A percentile compares a stretch with the other conserved stretches of the same genome.
phyloP scores from a whole-genome alignment of 2,888 invertebrate species.

The Melieria crassipennis region DNA sequence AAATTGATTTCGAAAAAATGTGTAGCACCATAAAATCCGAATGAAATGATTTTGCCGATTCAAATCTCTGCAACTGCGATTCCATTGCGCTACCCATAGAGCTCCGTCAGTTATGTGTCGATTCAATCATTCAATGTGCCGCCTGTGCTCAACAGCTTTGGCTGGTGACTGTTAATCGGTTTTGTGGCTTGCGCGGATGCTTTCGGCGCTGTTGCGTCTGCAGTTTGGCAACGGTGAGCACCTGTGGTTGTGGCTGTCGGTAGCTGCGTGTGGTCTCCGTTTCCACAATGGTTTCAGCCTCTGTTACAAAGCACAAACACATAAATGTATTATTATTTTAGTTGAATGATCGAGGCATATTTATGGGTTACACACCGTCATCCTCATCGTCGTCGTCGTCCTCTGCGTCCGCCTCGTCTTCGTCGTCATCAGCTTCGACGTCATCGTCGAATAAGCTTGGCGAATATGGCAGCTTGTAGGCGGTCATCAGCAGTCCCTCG shows the following conservation, averaged over 20 bases:
- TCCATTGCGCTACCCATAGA: too few species aligned
- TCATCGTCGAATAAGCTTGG: slow-evolving; percentile 55
- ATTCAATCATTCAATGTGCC: slow-evolving; percentile 8
- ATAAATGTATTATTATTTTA: too few species aligned
- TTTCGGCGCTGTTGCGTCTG: slow-evolving; percentile 61
- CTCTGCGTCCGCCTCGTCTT: slow-evolving; percentile 17
- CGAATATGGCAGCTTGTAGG: slow-evolving; percentile 60
- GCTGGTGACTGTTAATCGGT: slow-evolving; percentile 34
- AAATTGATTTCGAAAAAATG: too few species aligned
- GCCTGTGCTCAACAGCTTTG: not conserved
- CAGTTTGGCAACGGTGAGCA: slow-evolving; percentile 56
- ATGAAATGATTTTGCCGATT: too few species aligned
- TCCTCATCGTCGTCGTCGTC: slow-evolving; percentile 44
- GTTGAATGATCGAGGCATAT: slow-evolving; percentile 15
- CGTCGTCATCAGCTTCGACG: slow-evolving; percentile 37
- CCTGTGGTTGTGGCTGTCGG: slow-evolving; percentile 52
- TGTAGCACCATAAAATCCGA: too few species aligned
- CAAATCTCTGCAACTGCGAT: too few species aligned
- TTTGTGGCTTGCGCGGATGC: slow-evolving; percentile 63
- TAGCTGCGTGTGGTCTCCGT: slow-evolving; percentile 52
- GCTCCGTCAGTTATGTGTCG: too few species aligned
- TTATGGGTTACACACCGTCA: slow-evolving; percentile 37
- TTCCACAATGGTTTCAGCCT: slow-evolving; percentile 46
- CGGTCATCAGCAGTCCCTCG: slow-evolving; percentile 58
- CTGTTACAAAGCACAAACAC: slow-evolving; percentile 26